Base-by-base conservation (phyloP, 1,140 invertebrate genomes). In the Zaprionus vittiger region DNA sequence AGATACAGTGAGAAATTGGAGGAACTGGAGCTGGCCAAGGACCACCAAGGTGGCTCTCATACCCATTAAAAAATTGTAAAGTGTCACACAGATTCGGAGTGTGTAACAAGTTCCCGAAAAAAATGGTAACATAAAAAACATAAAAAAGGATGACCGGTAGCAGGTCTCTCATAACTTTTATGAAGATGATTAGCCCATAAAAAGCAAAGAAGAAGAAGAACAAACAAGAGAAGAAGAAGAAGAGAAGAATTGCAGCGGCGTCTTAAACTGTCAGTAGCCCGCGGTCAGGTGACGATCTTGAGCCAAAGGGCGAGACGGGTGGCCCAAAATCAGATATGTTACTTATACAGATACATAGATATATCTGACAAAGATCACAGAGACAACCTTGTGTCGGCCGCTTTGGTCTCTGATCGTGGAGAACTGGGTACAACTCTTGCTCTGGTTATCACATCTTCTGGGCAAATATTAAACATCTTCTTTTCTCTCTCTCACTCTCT, bases 381-480 rank as follows among this genome's bases (percentile, higher is more conserved):
- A 24, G 12, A 20, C 17, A 9, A 34, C 34, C 24, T 26, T 55
- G 54, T 22, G 72, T 54, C 72, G 66, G 66, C 66, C 22, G 38
- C 52, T 63, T 52, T 75, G 17, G 37, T 37, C 37, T 64, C 14
- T 17, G 17, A 28, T 41, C 47, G 61, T 64, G 54, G 26, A 17
- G 24, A 41, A 6, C 14, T 4, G 60, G 60, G 41, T n/a, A 63
- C 24, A 38, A 38, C 49, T 72, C 15, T 47, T 63, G 66, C 81
- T 85, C 67, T 60, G 62, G 60, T 70, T 89, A 87, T 89, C 84
- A 72, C 82, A 81, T 81, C 78, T 84, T 67, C 49, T 80, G 63
- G 38, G 77, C 80, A 86, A 86, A 86, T 86, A 86, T 83, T 87
- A 87, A 87, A 83, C 67, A 72, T 77, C 81, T 80, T 22, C 64